phyloP scores from a whole-genome alignment of 2,888 invertebrate species.

The Cantharis rufa region DNA sequence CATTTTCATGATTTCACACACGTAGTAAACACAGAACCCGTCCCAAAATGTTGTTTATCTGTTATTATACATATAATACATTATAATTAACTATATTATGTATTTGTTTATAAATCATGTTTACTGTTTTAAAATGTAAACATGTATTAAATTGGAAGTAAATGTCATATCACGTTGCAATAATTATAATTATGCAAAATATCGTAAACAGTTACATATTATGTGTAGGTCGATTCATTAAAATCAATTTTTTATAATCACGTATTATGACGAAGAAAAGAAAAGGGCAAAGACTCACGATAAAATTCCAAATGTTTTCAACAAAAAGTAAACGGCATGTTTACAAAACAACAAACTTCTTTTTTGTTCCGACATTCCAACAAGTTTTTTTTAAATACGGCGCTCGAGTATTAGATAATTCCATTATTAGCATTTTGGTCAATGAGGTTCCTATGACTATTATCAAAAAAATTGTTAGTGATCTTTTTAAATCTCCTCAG shows the following conservation, averaged over 20 bases:
- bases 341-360: not conserved
- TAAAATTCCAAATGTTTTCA: not conserved
- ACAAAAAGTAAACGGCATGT: not conserved
- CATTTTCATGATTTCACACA: not conserved
- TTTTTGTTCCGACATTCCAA: not conserved
- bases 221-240: not conserved
- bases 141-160: not conserved
- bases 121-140: not conserved
- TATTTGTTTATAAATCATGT: not conserved
- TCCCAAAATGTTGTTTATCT: constrained; percentile 1
- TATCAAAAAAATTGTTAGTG: too few species aligned
- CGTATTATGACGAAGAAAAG: not conserved
- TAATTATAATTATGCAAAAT: not conserved
- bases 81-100: not conserved
- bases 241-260: not conserved
- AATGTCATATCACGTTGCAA: not conserved
- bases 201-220: not conserved
- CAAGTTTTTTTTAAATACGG: not conserved
- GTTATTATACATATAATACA: not conserved
- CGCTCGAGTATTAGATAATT: not conserved
- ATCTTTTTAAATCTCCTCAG: too few species aligned
- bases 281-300: not conserved
- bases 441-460: not conserved
- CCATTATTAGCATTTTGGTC: not conserved
- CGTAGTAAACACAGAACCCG: not conserved